Evolutionary conservation across 2,113 vertebrate species (phyloP).

Genomic region (Zosterops pallidus): DNA sequence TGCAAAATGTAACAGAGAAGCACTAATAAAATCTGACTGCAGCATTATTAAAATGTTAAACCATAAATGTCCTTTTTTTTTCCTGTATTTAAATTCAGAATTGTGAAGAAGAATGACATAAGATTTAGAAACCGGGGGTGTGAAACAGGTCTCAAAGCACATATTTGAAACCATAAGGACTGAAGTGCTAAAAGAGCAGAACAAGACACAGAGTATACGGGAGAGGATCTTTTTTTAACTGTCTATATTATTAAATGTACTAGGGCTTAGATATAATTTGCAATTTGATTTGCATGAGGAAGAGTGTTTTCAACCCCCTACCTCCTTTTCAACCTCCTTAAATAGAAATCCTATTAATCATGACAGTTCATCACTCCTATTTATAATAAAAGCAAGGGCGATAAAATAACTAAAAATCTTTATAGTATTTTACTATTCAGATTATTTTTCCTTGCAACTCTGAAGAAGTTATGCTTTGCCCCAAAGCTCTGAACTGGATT

Average conservation of each 20-base stretch:
- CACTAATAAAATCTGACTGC: constrained; percentile 13
- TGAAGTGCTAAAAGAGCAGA: neutral
- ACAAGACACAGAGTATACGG: neutral
- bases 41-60: constrained; percentile 29
- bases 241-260: constrained; percentile 4
- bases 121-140: neutral
- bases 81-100: neutral
- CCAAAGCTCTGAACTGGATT: neutral
- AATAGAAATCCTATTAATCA: constrained; percentile 19
- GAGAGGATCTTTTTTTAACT: constrained; percentile 23
- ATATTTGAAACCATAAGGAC: neutral
- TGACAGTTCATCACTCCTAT: neutral
- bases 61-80: neutral
- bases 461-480: neutral
- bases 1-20: neutral
- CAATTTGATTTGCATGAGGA: constrained; percentile 1
- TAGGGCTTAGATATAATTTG: neutral
- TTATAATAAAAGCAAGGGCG: neutral
- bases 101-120: neutral
- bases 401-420: neutral
- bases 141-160: constrained; percentile 17
- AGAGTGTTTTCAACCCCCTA: neutral
- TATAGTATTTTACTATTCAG: neutral
- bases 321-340: neutral
- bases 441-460: neutral